Evolutionary conservation across 2,113 vertebrate species (phyloP).

Genomic region (Nothobranchius kuhntae): DNA sequence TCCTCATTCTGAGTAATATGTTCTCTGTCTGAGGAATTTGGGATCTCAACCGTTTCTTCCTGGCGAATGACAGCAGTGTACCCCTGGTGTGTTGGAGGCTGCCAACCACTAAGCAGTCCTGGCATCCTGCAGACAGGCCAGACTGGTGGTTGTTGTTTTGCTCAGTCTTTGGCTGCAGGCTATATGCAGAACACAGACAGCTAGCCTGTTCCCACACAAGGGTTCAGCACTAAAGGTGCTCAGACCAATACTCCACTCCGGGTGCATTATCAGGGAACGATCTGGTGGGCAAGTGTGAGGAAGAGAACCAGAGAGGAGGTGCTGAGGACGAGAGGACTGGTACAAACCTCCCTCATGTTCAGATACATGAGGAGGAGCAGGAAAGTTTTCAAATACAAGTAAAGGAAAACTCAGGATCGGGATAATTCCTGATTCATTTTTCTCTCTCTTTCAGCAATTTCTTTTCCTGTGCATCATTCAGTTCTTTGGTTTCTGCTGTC

Average conservation of each 20-base stretch:
- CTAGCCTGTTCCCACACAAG: conserved; percentile 65
- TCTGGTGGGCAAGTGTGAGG: conserved; percentile 13
- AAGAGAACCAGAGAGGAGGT: conserved; percentile 12
- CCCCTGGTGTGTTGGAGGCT: conserved; percentile 68
- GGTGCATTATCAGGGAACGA: conserved; percentile 40
- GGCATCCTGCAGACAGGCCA: conserved; percentile 76
- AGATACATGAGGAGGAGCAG: conserved; percentile 7
- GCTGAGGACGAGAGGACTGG: conserved; percentile 4
- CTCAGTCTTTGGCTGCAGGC: conserved; percentile 76
- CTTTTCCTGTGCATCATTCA: conserved; percentile 27
- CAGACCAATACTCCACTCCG: conserved; percentile 52
- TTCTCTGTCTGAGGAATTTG: conserved; percentile 64
- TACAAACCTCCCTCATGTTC: neutral
- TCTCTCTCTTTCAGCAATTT: conserved; percentile 23
- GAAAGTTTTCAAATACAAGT: conserved; percentile 17
- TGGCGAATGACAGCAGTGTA: conserved; percentile 70
- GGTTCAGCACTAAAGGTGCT: conserved; percentile 58
- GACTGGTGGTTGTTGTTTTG: conserved; percentile 78
- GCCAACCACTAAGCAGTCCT: conserved; percentile 77
- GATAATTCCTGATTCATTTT: conserved; percentile 19
- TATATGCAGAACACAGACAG: conserved; percentile 76
- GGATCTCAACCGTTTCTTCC: conserved; percentile 67
- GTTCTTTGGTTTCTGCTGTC: conserved; percentile 47
- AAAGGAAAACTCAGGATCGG: conserved; percentile 3
- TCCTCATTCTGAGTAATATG: conserved; percentile 51